phyloP scores from a whole-genome alignment of 2,888 invertebrate species.

The Steinernema scapterisci region DNA sequence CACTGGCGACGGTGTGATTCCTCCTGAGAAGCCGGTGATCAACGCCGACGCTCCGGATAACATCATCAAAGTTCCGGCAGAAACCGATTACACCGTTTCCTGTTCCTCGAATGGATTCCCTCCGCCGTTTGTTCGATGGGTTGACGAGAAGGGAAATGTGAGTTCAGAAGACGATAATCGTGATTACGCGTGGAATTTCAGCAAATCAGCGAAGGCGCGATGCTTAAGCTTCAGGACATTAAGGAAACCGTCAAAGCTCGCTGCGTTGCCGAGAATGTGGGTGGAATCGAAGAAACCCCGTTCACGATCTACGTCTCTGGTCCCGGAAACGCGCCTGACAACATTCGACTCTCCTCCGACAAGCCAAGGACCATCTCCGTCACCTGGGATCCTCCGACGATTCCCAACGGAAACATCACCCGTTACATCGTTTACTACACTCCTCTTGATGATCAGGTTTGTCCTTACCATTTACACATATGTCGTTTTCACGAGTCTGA shows the following conservation, averaged over 20 bases:
- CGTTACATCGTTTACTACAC: slow-evolving; percentile 67
- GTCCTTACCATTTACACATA: neutral
- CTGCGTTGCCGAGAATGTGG: slow-evolving; percentile 63
- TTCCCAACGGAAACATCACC: slow-evolving; percentile 64
- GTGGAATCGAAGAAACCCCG: slow-evolving; percentile 58
- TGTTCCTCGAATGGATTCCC: slow-evolving; percentile 63
- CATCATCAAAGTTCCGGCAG: slow-evolving; percentile 62
- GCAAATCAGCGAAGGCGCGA: slow-evolving; percentile 56
- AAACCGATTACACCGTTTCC: slow-evolving; percentile 54
- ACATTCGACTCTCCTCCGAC: slow-evolving; percentile 57
- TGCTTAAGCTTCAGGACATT: slow-evolving; percentile 58
- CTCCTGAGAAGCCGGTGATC: slow-evolving; percentile 60
- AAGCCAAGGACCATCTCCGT: slow-evolving; percentile 62
- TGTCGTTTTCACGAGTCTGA: neutral
- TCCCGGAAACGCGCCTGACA: slow-evolving; percentile 65
- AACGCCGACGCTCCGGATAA: slow-evolving; percentile 61
- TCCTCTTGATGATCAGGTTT: slow-evolving; percentile 63
- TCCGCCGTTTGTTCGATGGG: slow-evolving; percentile 61
- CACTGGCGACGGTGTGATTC: slow-evolving; percentile 64
- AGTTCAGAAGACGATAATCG: slow-evolving; percentile 23
- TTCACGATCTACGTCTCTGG: slow-evolving; percentile 63
- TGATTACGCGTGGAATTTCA: slow-evolving; percentile 36
- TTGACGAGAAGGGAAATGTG: slow-evolving; percentile 64
- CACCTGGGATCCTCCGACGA: slow-evolving; percentile 60
- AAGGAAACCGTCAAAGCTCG: slow-evolving; percentile 51